Conservation (phyloP, 2,113 vertebrate genomes). For the Ctenodactylus gundi region DNA sequence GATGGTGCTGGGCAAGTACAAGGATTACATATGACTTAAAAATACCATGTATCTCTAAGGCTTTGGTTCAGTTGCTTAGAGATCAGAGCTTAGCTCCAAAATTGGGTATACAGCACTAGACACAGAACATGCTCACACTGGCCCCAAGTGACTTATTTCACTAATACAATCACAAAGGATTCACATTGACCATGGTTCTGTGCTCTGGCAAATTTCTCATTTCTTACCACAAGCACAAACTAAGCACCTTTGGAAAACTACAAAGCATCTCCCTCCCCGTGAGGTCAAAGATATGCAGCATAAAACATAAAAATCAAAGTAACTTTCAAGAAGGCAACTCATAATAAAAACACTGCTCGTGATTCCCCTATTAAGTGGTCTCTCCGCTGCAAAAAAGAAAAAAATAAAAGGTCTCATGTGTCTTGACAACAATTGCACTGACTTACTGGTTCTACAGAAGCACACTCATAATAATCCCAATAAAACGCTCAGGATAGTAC, state of each 20-base stretch:
- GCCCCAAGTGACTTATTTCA: constrained; percentile 3
- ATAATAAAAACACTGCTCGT: background rate
- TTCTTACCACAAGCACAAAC: constrained; percentile 31
- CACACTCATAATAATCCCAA: background rate
- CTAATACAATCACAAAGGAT: constrained; percentile 29
- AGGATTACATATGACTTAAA: background rate
- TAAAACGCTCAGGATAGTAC: background rate
- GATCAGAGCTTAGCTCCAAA: background rate
- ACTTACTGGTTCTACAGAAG: background rate
- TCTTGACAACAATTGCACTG: background rate
- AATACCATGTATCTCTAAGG: background rate
- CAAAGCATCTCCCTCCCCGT: background rate
- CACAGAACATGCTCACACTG: background rate
- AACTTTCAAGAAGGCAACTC: constrained; percentile 21
- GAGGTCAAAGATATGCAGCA: background rate
- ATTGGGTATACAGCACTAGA: background rate
- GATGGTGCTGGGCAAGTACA: background rate
- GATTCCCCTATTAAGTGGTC: background rate
- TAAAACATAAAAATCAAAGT: background rate
- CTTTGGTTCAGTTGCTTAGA: constrained; percentile 1
- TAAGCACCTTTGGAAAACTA: background rate
- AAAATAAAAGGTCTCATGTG: background rate
- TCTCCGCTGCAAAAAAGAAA: constrained; percentile 13
- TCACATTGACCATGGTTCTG: background rate
- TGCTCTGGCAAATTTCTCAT: constrained; percentile 14